Percentiles rank a stretch among this genome's conserved stretches.
Conservation (phyloP, 35 echinoderm and acorn worm species). For the Antedon bifida region DNA sequence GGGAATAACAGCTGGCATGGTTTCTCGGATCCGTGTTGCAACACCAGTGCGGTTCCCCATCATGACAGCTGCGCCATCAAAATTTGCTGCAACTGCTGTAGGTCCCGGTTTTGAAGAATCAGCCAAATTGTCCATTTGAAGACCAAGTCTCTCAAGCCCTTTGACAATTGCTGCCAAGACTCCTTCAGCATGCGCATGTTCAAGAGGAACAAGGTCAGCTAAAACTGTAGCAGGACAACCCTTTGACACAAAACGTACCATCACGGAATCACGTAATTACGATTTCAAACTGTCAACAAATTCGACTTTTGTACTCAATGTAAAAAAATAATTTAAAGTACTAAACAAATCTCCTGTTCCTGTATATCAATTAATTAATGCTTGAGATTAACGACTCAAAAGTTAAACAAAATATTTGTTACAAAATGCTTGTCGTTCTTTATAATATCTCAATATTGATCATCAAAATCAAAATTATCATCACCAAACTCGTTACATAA, state of each 20-base stretch:
- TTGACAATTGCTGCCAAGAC: background rate
- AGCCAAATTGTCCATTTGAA: background rate
- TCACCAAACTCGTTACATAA: no score
- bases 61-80: slow-evolving; percentile 13
- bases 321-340: no score
- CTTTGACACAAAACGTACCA: background rate
- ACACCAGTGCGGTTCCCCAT: background rate
- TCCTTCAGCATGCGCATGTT: background rate
- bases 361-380: no score
- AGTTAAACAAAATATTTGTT: no score
- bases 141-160: background rate
- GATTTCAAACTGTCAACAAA: no score
- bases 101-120: background rate
- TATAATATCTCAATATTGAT: no score
- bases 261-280: no score
- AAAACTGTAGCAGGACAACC: background rate
- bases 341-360: no score
- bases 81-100: background rate
- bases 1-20: background rate
- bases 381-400: no score
- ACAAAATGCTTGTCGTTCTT: no score
- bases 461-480: no score
- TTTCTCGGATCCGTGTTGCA: background rate
- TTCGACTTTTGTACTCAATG: no score
- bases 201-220: background rate